A percentile compares a stretch with the other conserved stretches of the same genome.
Evolutionary conservation across 2,113 vertebrate genomes (phyloP).

Genomic region (Acanthisitta chloris): DNA sequence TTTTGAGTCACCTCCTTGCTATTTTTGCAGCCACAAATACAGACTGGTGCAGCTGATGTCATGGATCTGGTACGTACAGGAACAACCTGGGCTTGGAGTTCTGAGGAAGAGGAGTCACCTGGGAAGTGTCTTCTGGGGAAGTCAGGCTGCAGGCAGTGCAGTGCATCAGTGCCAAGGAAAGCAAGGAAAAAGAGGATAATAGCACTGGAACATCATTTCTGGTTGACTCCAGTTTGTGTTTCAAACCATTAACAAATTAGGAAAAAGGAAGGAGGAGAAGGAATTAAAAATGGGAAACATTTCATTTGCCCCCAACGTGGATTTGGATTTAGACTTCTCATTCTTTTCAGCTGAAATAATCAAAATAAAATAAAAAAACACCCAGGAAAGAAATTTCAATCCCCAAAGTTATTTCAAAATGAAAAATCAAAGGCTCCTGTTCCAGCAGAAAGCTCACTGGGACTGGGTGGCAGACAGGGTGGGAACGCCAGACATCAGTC

Average conservation of each 20-base stretch:
- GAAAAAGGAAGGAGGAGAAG: neutral
- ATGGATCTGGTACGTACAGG: conserved; percentile 5
- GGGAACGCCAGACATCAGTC: conserved; percentile 54
- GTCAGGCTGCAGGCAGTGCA: neutral
- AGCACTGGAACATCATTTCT: neutral
- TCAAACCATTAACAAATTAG: neutral
- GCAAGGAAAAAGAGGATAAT: neutral
- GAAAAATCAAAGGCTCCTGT: conserved; percentile 31
- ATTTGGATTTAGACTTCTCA: neutral
- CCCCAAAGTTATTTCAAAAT: conserved; percentile 22
- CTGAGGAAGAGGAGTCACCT: neutral
- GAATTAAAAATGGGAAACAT: neutral
- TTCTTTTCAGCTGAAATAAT: neutral
- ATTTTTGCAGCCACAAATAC: conserved; percentile 45
- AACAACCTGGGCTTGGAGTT: neutral
- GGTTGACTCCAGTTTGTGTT: neutral
- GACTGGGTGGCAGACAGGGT: conserved; percentile 63
- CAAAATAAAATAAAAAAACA: neutral
- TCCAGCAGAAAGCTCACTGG: conserved; percentile 6
- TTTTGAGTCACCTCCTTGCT: conserved; percentile 64
- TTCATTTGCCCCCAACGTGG: neutral
- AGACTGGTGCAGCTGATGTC: conserved; percentile 37
- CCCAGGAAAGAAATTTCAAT: neutral
- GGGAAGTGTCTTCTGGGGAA: neutral
- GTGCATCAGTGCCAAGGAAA: neutral